Evolutionary conservation across 2,888 invertebrate species (phyloP), one percentile per base, ranked within the genome.

Genomic region (Mantis religiosa): DNA sequence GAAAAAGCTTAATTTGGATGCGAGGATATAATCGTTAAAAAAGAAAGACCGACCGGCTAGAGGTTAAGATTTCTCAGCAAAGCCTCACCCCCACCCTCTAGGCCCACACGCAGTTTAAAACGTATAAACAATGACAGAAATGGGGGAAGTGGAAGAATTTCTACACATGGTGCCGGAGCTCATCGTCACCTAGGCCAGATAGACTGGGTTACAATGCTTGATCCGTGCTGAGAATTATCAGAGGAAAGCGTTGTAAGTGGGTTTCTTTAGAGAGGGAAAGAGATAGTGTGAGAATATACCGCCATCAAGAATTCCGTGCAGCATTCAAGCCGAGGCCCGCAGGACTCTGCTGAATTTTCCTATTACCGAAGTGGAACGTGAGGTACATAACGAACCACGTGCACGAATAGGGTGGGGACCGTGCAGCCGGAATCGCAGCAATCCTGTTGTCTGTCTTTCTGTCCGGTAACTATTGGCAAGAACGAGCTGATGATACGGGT

Each of bases 311-410:
- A 86, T 86, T 86, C 86, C 30, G 86, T 25, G 86, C 86, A 86
- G 71, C 81, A 30, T 81, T n/a, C 86, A 28, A 28, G 41, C 30
- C 71, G 71, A 71, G 28, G 86, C 86, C 86, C 81, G 28, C 86
- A 71, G 86, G 81, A 81, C 81, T 25, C 71, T 47, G 27, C 86
- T 86, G 86, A 86, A 86, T 86, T 86, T 86, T 86, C 86, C 86
- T 86, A 86, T 86, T 86, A 86, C 86, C 86, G 86, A 86, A 86
- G 25, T 86, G 86, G 81, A 30, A 86, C 86, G 86, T 86, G 86
- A 86, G 28, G 25, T 30, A 81, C 71, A 86, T 86, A 54, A 86
- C 81, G 86, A 86, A 85, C 54, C 15, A 54, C n/a, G 85, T 71
- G 15, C 41, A 12, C n/a, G 28, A 28, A 15, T 47, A 9, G 34